Evolutionary conservation across 2,888 invertebrate genomes (phyloP), one percentile per base, ranked within the genome.

Genomic region (Caradrina clavipalpis): DNA sequence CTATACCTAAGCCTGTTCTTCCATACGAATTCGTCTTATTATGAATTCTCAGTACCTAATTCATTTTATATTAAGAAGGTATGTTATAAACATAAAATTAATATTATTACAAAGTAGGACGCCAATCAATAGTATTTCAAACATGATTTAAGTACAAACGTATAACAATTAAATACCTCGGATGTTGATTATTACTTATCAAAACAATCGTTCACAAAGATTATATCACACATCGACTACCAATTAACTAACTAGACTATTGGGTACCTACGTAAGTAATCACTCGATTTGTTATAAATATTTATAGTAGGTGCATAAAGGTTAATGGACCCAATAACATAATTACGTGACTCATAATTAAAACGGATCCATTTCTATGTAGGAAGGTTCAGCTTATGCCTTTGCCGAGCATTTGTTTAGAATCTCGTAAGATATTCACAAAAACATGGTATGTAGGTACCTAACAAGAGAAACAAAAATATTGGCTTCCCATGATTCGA

Each of bases 201-300:
- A 69, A 17, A 35, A 45, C 45, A 45, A 45, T 17, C 45, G 6
- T 17, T 45, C 45, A 19, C 17, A 39, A 39, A 50, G 1, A 39
- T 39, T 64, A 17, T 47, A 6, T 19, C 2, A 1, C 0, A 13
- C 31, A 31, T 51, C 10, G 42, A 13, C 17, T 22, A 17, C n/a
- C 49, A 49, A 39, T 50, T 42, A 51, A 73, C 62, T 35, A 45
- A 17, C 5, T 45, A 22, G 13, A 22, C 13, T 42, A 63, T 51
- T 64, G 45, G 7, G 13, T 39, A n/a, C n/a, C n/a, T n/a, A 39
- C 8, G 19, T 51, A 73, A 60, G 19, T 51, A 73, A 60, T 21
- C 49, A 50, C 19, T 47, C 73, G 21, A 42, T 39, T n/a, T 21
- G 42, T 22, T 49, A 35, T 50, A 72, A 45, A 74, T 69, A 74